phyloP scores from a whole-genome alignment of 2,888 invertebrate species.

The Sepioteuthis lessoniana region DNA sequence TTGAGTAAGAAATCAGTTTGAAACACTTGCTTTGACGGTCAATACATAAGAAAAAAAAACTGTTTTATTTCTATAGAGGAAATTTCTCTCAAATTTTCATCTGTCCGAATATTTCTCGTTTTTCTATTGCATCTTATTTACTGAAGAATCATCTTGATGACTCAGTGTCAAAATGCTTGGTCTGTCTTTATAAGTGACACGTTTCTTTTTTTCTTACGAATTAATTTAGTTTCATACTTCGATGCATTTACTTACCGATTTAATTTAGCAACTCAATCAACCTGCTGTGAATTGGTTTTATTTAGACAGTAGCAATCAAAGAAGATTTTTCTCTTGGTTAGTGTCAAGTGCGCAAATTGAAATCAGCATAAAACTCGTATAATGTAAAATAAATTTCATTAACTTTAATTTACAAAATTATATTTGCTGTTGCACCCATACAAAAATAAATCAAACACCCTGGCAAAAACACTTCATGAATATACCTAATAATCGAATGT shows the following conservation, averaged over 20 bases:
- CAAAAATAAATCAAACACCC: not conserved
- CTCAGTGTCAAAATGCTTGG: not conserved
- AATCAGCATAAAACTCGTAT: not conserved
- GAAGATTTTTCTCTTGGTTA: not conserved
- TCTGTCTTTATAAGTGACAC: not conserved
- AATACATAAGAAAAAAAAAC: not conserved
- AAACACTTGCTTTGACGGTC: not conserved
- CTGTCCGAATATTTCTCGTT: not conserved
- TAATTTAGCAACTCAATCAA: not conserved
- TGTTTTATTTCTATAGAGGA: not conserved
- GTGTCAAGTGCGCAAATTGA: not conserved
- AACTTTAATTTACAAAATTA: not conserved
- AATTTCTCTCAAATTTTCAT: not conserved
- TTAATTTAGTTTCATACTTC: not conserved
- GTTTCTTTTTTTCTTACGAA: not conserved
- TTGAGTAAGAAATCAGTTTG: not conserved
- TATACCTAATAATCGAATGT: not conserved
- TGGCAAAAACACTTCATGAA: not conserved
- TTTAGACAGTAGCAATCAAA: not conserved
- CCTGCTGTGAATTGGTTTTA: not conserved
- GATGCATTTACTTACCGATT: not conserved
- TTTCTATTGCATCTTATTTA: not conserved
- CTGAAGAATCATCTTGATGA: not conserved
- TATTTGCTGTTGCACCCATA: slow-evolving; percentile 20
- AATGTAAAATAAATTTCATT: not conserved